Percentiles rank a stretch among this genome's conserved stretches.
phyloP scores from a whole-genome alignment of 1,140 invertebrate genomes.

The Aphidius ervi region DNA sequence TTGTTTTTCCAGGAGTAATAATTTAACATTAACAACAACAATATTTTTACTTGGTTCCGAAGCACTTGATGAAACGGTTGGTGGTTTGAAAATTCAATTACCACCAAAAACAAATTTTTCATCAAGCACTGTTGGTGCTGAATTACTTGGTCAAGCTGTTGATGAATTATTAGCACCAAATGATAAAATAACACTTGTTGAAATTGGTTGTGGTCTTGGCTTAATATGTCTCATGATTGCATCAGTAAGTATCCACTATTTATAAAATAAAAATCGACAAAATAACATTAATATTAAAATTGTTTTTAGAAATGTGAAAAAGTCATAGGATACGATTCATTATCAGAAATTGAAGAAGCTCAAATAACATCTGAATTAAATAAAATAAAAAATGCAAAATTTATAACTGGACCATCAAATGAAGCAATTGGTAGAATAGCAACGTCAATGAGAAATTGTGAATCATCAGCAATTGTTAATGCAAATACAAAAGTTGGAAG shows the following conservation, averaged over 20 bases:
- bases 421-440: conserved; percentile 37
- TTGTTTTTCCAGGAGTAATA: conserved; percentile 34
- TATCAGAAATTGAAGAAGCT: conserved; percentile 49
- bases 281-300: neutral
- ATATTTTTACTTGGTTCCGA: conserved; percentile 47
- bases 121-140: conserved; percentile 44
- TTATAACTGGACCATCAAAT: conserved; percentile 41
- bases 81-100: conserved; percentile 43
- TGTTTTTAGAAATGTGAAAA: conserved; percentile 44
- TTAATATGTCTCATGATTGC: conserved; percentile 46
- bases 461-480: conserved; percentile 44
- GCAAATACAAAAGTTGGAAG: conserved; percentile 43
- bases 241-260: conserved; percentile 35
- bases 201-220: conserved; percentile 50
- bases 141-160: conserved; percentile 41
- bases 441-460: conserved; percentile 31
- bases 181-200: conserved; percentile 40
- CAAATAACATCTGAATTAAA: conserved; percentile 47
- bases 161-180: conserved; percentile 37
- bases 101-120: conserved; percentile 50
- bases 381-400: conserved; percentile 46
- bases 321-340: conserved; percentile 46
- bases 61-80: conserved; percentile 48
- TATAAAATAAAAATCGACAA: conserved; percentile 10
- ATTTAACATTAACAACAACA: conserved; percentile 36